phyloP scores from a whole-genome alignment of 2,888 invertebrate genomes.

The Gari tellinella region DNA sequence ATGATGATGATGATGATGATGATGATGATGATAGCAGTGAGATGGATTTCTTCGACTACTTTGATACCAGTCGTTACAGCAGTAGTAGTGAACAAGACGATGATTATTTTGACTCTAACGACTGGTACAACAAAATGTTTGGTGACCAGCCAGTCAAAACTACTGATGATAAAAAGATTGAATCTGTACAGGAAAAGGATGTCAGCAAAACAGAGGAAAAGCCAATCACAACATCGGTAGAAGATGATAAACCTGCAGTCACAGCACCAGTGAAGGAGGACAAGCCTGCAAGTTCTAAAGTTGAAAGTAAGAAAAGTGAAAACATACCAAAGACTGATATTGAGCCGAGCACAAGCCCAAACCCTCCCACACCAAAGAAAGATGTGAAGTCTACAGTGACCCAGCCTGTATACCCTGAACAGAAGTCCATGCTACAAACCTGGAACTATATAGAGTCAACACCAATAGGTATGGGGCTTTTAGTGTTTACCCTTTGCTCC shows the following conservation, averaged over 20 bases:
- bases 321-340: conserved; percentile 46
- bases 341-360: conserved; percentile 71
- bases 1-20: conserved; percentile 17
- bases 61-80: conserved; percentile 60
- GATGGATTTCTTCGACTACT: conserved; percentile 44
- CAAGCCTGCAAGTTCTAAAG: not conserved
- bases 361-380: conserved; percentile 67
- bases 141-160: conserved; percentile 39
- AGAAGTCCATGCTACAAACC: conserved; percentile 45
- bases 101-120: conserved; percentile 49
- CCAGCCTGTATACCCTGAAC: conserved; percentile 55
- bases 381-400: conserved; percentile 59
- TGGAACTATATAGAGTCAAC: conserved; percentile 69
- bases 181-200: not conserved
- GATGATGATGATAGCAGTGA: conserved; percentile 45
- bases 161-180: conserved; percentile 9
- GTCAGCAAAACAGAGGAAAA: conserved; percentile 6
- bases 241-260: not conserved
- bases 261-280: conserved; percentile 22
- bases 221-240: not conserved
- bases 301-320: conserved; percentile 12
- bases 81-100: conserved; percentile 47
- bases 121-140: conserved; percentile 47
- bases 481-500: not conserved
- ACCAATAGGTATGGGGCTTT: conserved; percentile 60